Conservation (phyloP, 2,113 vertebrate genomes). For the Apus apus region DNA sequence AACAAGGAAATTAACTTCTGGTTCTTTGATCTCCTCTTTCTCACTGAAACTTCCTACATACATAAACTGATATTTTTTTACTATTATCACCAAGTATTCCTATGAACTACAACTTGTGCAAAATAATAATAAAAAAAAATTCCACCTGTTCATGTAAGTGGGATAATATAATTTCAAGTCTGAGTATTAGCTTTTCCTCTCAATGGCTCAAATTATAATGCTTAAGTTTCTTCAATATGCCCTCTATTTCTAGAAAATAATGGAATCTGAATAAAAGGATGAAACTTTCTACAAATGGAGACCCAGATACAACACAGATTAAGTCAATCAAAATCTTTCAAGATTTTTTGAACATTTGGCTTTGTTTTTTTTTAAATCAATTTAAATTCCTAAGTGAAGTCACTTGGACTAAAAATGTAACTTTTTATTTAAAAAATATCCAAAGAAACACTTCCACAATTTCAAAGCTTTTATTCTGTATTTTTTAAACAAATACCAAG, state of each 20-base stretch:
- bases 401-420: slow-evolving; percentile 40
- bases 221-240: slow-evolving; percentile 41
- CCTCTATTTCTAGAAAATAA: slow-evolving; percentile 64
- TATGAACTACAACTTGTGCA: background rate
- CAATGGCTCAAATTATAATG: slow-evolving; percentile 38
- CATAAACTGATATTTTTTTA: background rate
- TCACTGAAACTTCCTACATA: background rate
- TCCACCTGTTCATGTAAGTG: slow-evolving; percentile 5
- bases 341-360: slow-evolving; percentile 40
- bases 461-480: background rate
- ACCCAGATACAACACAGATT: slow-evolving; percentile 61
- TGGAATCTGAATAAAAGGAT: slow-evolving; percentile 52
- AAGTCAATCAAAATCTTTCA: slow-evolving; percentile 62
- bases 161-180: slow-evolving; percentile 18
- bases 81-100: background rate
- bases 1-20: background rate
- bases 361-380: background rate
- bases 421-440: background rate
- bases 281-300: slow-evolving; percentile 59
- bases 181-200: slow-evolving; percentile 10
- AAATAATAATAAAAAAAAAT: background rate
- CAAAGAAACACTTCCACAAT: background rate
- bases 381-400: slow-evolving; percentile 35
- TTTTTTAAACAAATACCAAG: background rate
- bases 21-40: background rate